Evolutionary conservation across 2,113 vertebrate genomes (phyloP).

Genomic region (Nicator chloris): DNA sequence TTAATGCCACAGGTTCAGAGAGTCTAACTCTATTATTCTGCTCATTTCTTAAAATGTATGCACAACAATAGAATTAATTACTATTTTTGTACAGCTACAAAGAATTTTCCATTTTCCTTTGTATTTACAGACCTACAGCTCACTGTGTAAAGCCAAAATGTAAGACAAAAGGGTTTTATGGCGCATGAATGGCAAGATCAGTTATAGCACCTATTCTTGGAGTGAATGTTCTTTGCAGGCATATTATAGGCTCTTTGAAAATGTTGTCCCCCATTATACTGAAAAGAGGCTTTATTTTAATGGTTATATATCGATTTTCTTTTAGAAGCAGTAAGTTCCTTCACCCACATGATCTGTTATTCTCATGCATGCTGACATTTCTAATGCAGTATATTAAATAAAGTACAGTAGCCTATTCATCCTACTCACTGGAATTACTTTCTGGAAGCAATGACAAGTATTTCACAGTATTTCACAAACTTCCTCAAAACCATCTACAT

Average conservation of each 20-base stretch:
- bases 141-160: not conserved
- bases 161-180: not conserved
- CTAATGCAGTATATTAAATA: not conserved
- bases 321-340: not conserved
- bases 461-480: not conserved
- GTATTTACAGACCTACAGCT: not conserved
- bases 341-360: not conserved
- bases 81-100: not conserved
- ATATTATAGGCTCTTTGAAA: not conserved
- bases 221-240: not conserved
- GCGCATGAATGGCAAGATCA: not conserved
- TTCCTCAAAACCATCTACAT: not conserved
- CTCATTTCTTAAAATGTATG: not conserved
- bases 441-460: not conserved
- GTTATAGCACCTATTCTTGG: not conserved
- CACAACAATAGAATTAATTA: not conserved
- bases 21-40: not conserved
- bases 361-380: not conserved
- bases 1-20: not conserved
- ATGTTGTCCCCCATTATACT: not conserved
- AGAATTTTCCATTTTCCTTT: not conserved
- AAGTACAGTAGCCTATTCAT: not conserved
- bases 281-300: not conserved
- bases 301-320: constrained; percentile 5
- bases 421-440: not conserved